Base-by-base conservation (phyloP, 2,113 vertebrate species). In the Spea bombifrons region DNA sequence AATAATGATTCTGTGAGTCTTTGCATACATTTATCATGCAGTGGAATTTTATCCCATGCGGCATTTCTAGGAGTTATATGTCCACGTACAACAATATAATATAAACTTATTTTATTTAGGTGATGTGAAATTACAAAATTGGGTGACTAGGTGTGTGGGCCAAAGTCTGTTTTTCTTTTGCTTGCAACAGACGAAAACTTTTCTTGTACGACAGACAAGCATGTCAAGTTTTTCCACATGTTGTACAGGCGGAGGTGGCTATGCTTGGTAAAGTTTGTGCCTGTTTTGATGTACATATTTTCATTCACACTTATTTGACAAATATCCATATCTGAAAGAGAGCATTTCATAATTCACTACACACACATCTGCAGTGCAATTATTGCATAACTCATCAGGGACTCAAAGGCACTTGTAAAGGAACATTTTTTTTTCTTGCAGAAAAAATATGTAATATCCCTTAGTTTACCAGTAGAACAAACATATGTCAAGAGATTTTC, bases 301-400 rank as follows among this genome's bases (percentile, higher is more conserved):
- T 52, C 9, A 7, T 52, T 52, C 16, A 30, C 73, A 66, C 50
- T 75, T 13, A 46, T 67, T n/a, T 47, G 4, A 55, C 49, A 67
- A 52, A 75, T 48, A 75, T 16, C 48, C 17, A 66, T 66, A 74
- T 43, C 63, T 66, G 49, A 44, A 8, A 48, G 64, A 49, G 67
- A 75, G 43, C 52, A 67, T 75, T 53, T 67, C 45, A 67, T 75
- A 75, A 45, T 13, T 55, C 4, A 46, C 74, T 52, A 7, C 49
- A 43, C 6, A 52, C 64, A 75, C 47, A 75, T 75, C 61, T 75
- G 47, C 12, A 53, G 0, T 43, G 10, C 61, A 30, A 7, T 52
- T 65, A 63, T 75, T 48, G 17, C 73, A 17, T 6, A 30, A 50
- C 7, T 50, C 61, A n/a, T 50, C 43, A 10, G 17, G 16, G 13